Evolutionary conservation across 2,888 invertebrate species (phyloP), one percentile per base, ranked within the genome.

Genomic region (Mythimna albipuncta): DNA sequence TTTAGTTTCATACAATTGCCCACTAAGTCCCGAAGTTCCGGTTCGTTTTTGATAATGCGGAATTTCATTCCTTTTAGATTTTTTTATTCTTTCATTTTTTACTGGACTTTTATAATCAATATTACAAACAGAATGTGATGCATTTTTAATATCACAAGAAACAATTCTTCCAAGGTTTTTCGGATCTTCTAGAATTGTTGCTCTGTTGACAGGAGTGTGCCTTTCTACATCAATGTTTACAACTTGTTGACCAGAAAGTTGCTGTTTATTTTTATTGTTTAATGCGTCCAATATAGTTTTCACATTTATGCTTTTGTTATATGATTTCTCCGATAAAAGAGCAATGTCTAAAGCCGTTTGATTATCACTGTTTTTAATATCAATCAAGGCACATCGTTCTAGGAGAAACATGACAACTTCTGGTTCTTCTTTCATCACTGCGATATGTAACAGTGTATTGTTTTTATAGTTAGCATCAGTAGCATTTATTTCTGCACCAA

Each of bases 1-100:
- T 69, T 87, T 87, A 26, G 84, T 85, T 81, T 87, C 87, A 47
- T 85, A 87, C 6, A 87, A 70, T 69, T 87, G 85, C 16, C 87
- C 87, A 61, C 82, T 72, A 4, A 86, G 59, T 10, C 82, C 87
- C 11, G 83, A 72, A 1, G 85, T 85, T 21, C 82, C 85, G 26
- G 68, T 26, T 65, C 79, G 64, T 59, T 84, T 83, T 44, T 62
- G 38, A 59, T 83, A 83, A 9, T 67, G 47, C 64, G 50, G 66
- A 66, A 32, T 70, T 55, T 70, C 13, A 11, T 26, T 44, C 41
- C 9, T 41, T 59, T 54, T 41, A 47, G 19, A 11, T 13, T 47
- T 66, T 21, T 58, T 72, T 5, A 10, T 4, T 44, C 35, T 70
- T 44, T 0, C 38, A 32, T 54, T 47, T 9, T 21, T 13, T 11